Evolutionary conservation across 2,888 invertebrate species (phyloP).

Genomic region (Cyclophora punctaria): DNA sequence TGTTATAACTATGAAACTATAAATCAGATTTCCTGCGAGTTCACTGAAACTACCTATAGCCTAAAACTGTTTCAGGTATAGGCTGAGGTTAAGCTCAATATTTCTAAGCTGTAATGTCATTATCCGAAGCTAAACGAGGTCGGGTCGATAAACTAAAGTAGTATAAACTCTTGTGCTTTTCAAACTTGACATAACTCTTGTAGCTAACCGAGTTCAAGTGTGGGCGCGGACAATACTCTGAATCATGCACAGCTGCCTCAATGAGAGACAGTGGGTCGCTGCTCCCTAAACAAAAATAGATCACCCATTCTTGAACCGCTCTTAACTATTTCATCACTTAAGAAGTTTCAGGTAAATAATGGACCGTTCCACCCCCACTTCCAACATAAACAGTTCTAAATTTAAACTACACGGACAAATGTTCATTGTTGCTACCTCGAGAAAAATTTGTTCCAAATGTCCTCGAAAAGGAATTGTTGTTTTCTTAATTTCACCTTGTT

Average conservation of each 20-base stretch:
- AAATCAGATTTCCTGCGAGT: no score
- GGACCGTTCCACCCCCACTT: conserved; percentile 8
- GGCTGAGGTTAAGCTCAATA: no score
- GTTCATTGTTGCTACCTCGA: no score
- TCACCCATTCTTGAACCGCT: conserved; percentile 31
- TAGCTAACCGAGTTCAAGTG: conserved; percentile 27
- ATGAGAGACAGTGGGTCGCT: conserved; percentile 55
- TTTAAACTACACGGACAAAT: no score
- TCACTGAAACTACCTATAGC: no score
- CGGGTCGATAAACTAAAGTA: not conserved
- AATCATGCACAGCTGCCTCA: conserved; percentile 51
- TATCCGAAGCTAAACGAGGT: no score
- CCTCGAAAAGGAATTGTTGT: no score
- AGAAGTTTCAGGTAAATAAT: conserved; percentile 31
- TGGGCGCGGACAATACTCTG: conserved; percentile 56
- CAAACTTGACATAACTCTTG: conserved; percentile 24
- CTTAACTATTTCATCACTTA: conserved; percentile 36
- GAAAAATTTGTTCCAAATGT: no score
- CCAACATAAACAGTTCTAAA: not conserved
- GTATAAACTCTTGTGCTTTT: conserved; percentile 26
- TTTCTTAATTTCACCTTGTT: no score
- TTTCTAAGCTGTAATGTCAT: no score
- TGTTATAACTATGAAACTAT: no score
- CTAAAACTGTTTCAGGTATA: no score
- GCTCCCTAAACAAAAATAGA: conserved; percentile 57